Percentiles rank a stretch among this genome's conserved stretches.
These are phyloP conservation scores for Metridium senile DNA, from an alignment of 92 coral and sea anemone species.

Conservation along the genomic window DNA sequence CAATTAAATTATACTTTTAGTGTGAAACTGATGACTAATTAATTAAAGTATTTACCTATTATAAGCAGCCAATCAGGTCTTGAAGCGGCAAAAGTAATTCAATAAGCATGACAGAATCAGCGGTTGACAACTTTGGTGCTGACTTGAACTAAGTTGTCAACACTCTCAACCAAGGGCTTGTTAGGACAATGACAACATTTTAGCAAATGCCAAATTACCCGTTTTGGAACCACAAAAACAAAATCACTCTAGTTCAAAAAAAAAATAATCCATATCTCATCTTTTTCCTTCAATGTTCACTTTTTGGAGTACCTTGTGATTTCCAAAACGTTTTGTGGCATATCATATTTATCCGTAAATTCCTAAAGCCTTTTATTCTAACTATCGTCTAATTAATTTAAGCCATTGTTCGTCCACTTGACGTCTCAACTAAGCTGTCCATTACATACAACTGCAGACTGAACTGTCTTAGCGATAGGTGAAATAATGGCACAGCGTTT, in stretches of 20 bases:
- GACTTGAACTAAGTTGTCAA: slow-evolving; percentile 74
- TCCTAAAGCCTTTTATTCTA: slow-evolving; percentile 51
- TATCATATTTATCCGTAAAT: slow-evolving; percentile 25
- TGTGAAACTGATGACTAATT: slow-evolving; percentile 97
- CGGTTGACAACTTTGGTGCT: slow-evolving; percentile 57
- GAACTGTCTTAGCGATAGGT: background rate
- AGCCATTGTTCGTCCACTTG: slow-evolving; percentile 57
- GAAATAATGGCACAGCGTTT: background rate
- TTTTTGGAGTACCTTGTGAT: too few relatives aligned
- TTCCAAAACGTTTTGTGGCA: background rate
- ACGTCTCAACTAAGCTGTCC: slow-evolving; percentile 21
- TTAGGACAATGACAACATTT: slow-evolving; percentile 94
- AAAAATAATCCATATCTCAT: background rate
- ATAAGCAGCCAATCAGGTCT: slow-evolving; percentile 66
- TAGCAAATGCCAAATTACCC: slow-evolving; percentile 86
- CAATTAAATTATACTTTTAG: slow-evolving; percentile 92
- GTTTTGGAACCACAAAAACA: slow-evolving; percentile 56
- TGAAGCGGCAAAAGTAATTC: slow-evolving; percentile 73
- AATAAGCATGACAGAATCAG: slow-evolving; percentile 86
- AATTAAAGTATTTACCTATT: slow-evolving; percentile 91
- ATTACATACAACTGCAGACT: background rate
- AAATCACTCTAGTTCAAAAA: slow-evolving; percentile 44
- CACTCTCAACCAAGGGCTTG: slow-evolving; percentile 85
- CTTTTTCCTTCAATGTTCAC: background rate
- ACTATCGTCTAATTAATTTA: slow-evolving; percentile 84